phyloP scores from a whole-genome alignment of 2,797 vertebrate species.

The Euthynnus affinis region DNA sequence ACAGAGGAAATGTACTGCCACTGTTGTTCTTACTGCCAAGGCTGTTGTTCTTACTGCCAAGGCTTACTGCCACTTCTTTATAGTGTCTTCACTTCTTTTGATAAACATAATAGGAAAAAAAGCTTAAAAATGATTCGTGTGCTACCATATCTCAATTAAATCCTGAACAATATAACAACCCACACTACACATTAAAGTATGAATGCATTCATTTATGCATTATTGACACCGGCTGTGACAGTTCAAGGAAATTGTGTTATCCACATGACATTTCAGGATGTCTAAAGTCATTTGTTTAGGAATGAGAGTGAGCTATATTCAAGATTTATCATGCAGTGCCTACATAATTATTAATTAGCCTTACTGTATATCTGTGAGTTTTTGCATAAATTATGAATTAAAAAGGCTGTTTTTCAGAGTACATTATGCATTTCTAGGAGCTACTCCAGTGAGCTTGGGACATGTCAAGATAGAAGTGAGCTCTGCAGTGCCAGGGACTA shows the following conservation, averaged over 20 bases:
- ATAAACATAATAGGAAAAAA: neutral
- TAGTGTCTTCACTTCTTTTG: neutral
- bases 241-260: neutral
- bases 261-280: neutral
- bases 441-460: slow-evolving; percentile 61
- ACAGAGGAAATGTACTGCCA: neutral
- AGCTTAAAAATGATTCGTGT: neutral
- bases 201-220: slow-evolving; percentile 2
- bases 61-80: too few species aligned
- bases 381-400: slow-evolving; percentile 30
- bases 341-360: slow-evolving; percentile 23
- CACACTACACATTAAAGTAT: neutral
- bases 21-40: too few species aligned
- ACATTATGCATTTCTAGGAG: slow-evolving; percentile 62
- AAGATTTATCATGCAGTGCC: neutral
- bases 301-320: neutral
- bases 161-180: neutral
- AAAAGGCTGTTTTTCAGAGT: slow-evolving; percentile 33
- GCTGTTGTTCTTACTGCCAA: too few species aligned
- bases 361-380: slow-evolving; percentile 23
- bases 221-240: neutral
- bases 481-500: slow-evolving; percentile 34
- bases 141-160: neutral
- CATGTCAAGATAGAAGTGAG: slow-evolving; percentile 70
- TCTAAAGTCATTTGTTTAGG: neutral